phyloP scores from a whole-genome alignment of 2,888 invertebrate genomes.

The Agrypnus murinus region DNA sequence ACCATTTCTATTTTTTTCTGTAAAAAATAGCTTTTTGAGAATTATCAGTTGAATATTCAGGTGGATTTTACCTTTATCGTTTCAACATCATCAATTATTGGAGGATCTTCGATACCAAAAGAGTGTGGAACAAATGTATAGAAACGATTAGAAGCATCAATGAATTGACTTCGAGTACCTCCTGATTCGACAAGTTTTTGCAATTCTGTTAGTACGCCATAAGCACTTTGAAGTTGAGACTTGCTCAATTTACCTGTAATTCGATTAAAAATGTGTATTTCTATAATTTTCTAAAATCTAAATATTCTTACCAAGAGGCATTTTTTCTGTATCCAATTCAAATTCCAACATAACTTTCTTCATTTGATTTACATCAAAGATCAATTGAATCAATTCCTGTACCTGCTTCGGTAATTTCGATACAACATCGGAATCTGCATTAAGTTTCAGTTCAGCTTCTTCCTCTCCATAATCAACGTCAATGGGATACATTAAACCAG shows the following conservation, averaged over 20 bases:
- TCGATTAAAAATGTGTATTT: no score
- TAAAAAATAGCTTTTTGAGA: not conserved
- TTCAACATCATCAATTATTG: constrained; percentile 84
- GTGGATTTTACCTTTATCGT: constrained; percentile 76
- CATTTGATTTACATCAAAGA: constrained; percentile 95
- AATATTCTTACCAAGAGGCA: constrained; percentile 91
- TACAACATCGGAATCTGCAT: constrained; percentile 61
- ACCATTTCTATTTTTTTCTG: constrained; percentile 45
- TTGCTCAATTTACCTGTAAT: constrained; percentile 89
- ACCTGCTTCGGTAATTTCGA: constrained; percentile 85
- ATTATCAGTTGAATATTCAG: not conserved
- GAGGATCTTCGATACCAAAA: constrained; percentile 90
- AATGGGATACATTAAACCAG: constrained; percentile 87
- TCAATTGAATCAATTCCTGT: constrained; percentile 87
- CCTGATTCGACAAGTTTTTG: constrained; percentile 75
- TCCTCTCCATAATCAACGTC: constrained; percentile 88
- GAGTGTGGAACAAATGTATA: constrained; percentile 97
- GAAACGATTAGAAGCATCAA: constrained; percentile 94
- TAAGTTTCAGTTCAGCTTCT: constrained; percentile 72
- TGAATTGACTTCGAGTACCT: constrained; percentile 73
- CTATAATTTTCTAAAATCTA: no score
- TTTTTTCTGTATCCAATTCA: constrained; percentile 97
- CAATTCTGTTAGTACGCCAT: constrained; percentile 83
- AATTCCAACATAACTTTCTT: constrained; percentile 94
- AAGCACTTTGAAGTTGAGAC: constrained; percentile 91